Percentiles rank a stretch among this genome's conserved stretches.
phyloP scores from a whole-genome alignment of 1,140 invertebrate genomes.

The Ladona fulva region DNA sequence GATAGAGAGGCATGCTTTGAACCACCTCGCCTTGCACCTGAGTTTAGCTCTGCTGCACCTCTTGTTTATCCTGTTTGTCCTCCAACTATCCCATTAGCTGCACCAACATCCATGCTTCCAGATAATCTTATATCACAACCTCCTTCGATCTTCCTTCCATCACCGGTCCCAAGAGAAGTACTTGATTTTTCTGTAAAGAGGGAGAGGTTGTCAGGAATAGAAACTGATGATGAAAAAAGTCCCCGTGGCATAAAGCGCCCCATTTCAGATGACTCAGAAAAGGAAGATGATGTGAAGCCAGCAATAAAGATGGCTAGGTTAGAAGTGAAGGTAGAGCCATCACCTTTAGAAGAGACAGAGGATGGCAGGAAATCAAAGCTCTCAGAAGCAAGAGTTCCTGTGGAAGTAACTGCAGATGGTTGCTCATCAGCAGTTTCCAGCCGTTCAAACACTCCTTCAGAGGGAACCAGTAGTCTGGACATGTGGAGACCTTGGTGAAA shows the following conservation, averaged over 20 bases:
- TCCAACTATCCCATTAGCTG: too few species aligned
- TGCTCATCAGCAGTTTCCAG: background rate
- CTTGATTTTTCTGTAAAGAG: background rate
- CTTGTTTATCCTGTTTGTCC: too few species aligned
- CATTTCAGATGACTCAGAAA: background rate
- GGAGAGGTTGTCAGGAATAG: background rate
- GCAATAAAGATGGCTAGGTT: background rate
- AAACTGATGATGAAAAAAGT: background rate
- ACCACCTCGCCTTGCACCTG: too few species aligned
- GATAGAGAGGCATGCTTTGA: too few species aligned
- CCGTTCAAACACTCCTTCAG: background rate
- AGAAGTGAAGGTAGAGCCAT: background rate
- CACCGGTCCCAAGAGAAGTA: background rate
- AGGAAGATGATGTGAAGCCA: background rate
- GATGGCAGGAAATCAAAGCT: background rate
- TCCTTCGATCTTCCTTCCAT: too few species aligned
- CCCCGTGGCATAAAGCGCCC: background rate
- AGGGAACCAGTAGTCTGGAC: background rate
- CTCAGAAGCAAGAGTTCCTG: background rate
- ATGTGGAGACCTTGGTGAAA: conserved; percentile 1
- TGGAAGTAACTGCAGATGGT: background rate
- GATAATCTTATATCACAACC: too few species aligned
- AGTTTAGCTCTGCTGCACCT: too few species aligned
- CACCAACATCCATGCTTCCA: too few species aligned
- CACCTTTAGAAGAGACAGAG: background rate